Evolutionary conservation across 1,140 invertebrate species (phyloP).

Genomic region (Achatina immaculata): DNA sequence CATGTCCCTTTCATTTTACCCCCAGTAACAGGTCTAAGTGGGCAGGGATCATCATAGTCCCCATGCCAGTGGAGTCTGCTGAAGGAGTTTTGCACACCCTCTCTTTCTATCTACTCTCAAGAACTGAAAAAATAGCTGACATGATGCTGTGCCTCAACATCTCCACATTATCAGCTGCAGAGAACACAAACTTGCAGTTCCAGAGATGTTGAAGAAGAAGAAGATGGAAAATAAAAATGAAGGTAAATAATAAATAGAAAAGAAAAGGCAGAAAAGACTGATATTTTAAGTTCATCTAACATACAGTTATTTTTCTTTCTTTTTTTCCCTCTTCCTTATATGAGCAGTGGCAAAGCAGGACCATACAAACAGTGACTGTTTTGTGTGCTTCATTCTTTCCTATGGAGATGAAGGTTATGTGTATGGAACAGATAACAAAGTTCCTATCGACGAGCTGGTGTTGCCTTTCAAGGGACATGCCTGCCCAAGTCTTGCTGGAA

Average conservation of each 20-base stretch:
- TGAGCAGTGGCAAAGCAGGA: slow-evolving; percentile 56
- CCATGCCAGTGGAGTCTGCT: no score
- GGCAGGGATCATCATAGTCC: no score
- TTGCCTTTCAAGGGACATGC: slow-evolving; percentile 87
- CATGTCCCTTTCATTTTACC: no score
- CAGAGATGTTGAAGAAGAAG: not conserved
- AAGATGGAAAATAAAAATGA: not conserved
- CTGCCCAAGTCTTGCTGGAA: slow-evolving; percentile 86
- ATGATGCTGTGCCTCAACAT: no score
- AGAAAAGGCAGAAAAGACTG: no score
- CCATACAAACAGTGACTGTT: slow-evolving; percentile 63
- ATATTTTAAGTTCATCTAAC: not conserved
- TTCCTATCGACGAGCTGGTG: slow-evolving; percentile 81
- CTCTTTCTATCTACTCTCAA: no score
- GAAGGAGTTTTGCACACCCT: no score
- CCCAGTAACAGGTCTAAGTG: no score
- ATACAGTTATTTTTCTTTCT: not conserved
- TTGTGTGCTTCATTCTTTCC: slow-evolving; percentile 79
- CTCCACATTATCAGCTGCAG: not conserved
- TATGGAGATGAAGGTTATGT: slow-evolving; percentile 91
- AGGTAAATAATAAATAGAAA: not conserved
- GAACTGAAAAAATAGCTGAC: no score
- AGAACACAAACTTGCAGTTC: not conserved
- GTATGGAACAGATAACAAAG: slow-evolving; percentile 85
- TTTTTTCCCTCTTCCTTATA: not conserved